Evolutionary conservation across 2,888 invertebrate genomes (phyloP), one percentile per base, ranked within the genome.

Genomic region (Ectobius pallidus): DNA sequence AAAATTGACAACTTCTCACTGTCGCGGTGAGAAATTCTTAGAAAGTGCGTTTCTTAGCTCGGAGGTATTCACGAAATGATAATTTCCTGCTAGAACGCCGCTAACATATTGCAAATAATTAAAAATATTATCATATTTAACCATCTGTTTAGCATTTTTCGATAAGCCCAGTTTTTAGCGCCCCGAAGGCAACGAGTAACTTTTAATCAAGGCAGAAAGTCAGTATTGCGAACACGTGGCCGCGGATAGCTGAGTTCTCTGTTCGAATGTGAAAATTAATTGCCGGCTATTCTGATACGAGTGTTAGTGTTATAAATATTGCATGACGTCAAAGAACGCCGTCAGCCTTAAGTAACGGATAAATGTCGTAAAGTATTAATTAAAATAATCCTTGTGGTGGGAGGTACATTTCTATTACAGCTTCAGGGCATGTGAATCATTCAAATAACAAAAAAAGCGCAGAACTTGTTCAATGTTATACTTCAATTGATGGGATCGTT

Each of bases 251-350:
- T 6, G 16, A 22, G 22, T 11, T 22, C 25, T 55, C 4, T 55
- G 6, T 55, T 14, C 3, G 2, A 4, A n/a, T 42, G 63, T 42
- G 63, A 63, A 63, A 63, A 63, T 63, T 63, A 63, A 63, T 63
- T 63, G 42, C 22, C 39, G 42, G 22, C 2, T 49, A 20, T 18
- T 62, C 34, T 7, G 0, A 62, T n/a, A 20, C 22, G 42, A 65
- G 42, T 65, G 63, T 65, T 65, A 20, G 25, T 25, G 63, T 42
- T 65, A 65, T 65, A 65, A 65, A 65, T 65, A 65, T 42, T 42
- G 42, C 27, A 65, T 65, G 42, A 42, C 63, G 63, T 65, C 25
- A 65, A 42, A 65, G 63, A 14, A 16, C 25, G 25, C 7, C 30
- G 3, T 7, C 30, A 27, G 27, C 30, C 3, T 14, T 11, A 11